A percentile compares a stretch with the other conserved stretches of the same genome.
phyloP scores from a whole-genome alignment of 2,888 invertebrate species.

The Caenorhabditis japonica region DNA sequence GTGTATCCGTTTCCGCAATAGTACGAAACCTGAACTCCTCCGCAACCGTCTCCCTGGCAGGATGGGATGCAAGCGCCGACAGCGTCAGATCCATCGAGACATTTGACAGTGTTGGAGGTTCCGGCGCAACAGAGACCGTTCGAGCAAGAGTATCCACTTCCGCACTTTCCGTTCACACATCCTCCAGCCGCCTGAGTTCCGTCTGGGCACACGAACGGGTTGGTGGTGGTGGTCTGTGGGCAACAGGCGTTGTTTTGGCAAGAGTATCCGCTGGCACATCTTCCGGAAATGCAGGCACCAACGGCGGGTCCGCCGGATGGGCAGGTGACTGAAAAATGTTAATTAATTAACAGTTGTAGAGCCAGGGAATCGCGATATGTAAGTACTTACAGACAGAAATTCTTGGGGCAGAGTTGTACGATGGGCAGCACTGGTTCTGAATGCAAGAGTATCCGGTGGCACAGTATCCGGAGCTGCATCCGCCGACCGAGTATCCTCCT shows the following conservation, averaged over 20 bases:
- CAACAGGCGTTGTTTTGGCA: constrained; percentile 67
- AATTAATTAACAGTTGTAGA: no score
- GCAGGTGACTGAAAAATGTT: constrained; percentile 60
- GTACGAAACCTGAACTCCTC: constrained; percentile 62
- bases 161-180: constrained; percentile 77
- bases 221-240: constrained; percentile 59
- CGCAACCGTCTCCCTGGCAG: constrained; percentile 67
- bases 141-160: constrained; percentile 76
- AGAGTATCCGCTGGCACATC: constrained; percentile 69
- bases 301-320: constrained; percentile 65
- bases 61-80: constrained; percentile 71
- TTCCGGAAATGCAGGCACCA: constrained; percentile 66
- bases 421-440: constrained; percentile 67
- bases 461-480: constrained; percentile 69
- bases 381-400: constrained; percentile 58
- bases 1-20: constrained; percentile 76
- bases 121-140: constrained; percentile 76
- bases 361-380: neutral
- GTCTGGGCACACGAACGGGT: constrained; percentile 76
- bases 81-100: constrained; percentile 73
- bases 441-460: constrained; percentile 71
- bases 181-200: constrained; percentile 77
- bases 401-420: constrained; percentile 57
- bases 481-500: constrained; percentile 68
- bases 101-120: constrained; percentile 69